A percentile compares a stretch with the other conserved stretches of the same genome.
These are phyloP conservation scores for Globodera rostochiensis DNA, from an alignment of 1,140 invertebrate species.

Conservation along the genomic window DNA sequence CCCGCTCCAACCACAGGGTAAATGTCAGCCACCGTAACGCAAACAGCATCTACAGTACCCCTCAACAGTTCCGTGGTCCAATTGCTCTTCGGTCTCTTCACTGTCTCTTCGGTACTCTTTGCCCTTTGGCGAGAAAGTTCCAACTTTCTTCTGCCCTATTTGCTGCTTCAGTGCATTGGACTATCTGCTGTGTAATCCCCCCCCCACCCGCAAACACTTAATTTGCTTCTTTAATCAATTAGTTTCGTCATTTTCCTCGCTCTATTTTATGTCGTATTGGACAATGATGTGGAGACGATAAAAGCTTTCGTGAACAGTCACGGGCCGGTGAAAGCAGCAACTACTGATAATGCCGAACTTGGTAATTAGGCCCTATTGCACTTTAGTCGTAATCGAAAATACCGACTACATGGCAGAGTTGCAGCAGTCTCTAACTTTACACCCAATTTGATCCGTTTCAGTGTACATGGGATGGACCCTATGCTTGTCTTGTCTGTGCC, in stretches of 20 bases:
- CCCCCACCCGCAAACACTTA: neutral
- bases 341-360: neutral
- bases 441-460: constrained; percentile 11
- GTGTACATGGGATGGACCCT: constrained; percentile 47
- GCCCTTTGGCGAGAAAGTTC: constrained; percentile 48
- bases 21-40: no score
- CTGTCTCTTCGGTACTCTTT: constrained; percentile 45
- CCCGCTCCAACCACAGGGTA: neutral
- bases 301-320: constrained; percentile 31
- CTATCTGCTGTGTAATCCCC: neutral
- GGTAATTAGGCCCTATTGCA: neutral
- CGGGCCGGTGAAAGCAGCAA: constrained; percentile 17
- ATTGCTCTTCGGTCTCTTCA: constrained; percentile 39
- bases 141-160: constrained; percentile 48
- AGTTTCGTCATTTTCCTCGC: constrained; percentile 48
- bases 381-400: no score
- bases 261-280: constrained; percentile 36
- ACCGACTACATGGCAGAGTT: neutral
- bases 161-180: constrained; percentile 39
- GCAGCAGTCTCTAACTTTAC: no score
- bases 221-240: neutral
- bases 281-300: constrained; percentile 36
- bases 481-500: constrained; percentile 38
- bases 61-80: constrained; percentile 32
- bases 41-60: neutral